Percentiles rank a stretch among this genome's conserved stretches.
These are phyloP conservation scores for Dascillus cervinus DNA, from an alignment of 2,888 invertebrate genomes.

Conservation along the genomic window DNA sequence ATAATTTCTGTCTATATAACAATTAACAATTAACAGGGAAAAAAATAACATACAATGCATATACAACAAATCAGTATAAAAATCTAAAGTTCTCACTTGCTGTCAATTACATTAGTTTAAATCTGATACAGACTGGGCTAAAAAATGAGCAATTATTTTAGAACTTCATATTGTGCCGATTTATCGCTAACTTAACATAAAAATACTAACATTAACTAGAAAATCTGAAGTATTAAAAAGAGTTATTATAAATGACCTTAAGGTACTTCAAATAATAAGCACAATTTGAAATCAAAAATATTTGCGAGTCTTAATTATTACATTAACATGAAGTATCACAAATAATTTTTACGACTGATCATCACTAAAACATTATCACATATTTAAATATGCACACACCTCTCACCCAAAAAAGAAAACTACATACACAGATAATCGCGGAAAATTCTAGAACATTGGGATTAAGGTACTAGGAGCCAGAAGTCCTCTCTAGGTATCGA, in stretches of 20 bases:
- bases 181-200: no score
- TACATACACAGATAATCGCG: constrained; percentile 4
- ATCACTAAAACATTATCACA: constrained; percentile 40
- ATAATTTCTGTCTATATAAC: constrained; percentile 19
- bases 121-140: no score
- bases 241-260: neutral
- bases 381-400: constrained; percentile 19
- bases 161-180: no score
- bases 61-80: constrained; percentile 17
- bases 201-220: neutral
- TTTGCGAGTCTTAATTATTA: constrained; percentile 26
- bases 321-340: constrained; percentile 36
- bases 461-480: constrained; percentile 36
- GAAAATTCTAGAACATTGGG: constrained; percentile 17
- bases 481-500: constrained; percentile 39
- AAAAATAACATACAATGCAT: constrained; percentile 9
- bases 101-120: neutral
- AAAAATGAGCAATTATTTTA: no score
- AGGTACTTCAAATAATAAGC: neutral
- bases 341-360: constrained; percentile 31
- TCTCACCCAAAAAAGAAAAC: neutral
- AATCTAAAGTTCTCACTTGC: constrained; percentile 1
- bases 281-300: constrained; percentile 18
- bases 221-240: no score
- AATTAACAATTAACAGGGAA: constrained; percentile 19